Base-by-base conservation (phyloP, 92 coral and sea anemone genomes). In the Pocillopora grandis region DNA sequence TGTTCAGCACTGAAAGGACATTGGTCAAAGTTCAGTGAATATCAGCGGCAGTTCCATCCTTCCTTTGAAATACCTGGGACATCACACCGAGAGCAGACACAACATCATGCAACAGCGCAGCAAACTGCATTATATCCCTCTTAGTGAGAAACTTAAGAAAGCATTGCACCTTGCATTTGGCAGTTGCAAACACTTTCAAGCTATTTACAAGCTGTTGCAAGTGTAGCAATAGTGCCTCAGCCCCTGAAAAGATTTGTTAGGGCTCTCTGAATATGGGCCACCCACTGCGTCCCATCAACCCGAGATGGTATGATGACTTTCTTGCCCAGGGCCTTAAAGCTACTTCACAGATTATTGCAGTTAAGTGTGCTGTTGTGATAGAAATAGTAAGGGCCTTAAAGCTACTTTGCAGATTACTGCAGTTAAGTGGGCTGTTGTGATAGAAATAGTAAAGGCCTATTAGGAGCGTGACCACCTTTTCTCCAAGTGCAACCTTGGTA, bases 401-500 rank as follows among this genome's bases (percentile, higher is more conserved):
- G 27, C 27, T 23, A 23, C 27, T 23, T 23, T 0, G 27, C 27
- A 23, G 27, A 60, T 79, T 86, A 71, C 76, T 79, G 48, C 89
- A 62, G 78, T 86, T 72, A 1, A 86, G 85, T 42, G 76, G 84
- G 69, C 75, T 73, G 73, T 77, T 75, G 31, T 85, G 89, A 31
- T 86, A 86, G 18, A 86, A 86, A 19, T 71, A 75, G 85, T 86
- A 86, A 0, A 86, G 17, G 72, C 89, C 78, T 67, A 86, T 66
- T 48, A 86, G 65, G 15, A 86, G 78, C 20, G 60, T 72, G 19
- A 62, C 55, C 10, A 79, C 78, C 78, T 72, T 72, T 6, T 64
- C 58, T 61, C 76, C 75, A 55, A 86, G 78, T 0, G 18, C 58
- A 65, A 72, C 65, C 77, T 85, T 85, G 19, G 69, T 20, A 16